Conservation (phyloP, 2,888 invertebrate genomes). For the Tuberolachnus salignus region DNA sequence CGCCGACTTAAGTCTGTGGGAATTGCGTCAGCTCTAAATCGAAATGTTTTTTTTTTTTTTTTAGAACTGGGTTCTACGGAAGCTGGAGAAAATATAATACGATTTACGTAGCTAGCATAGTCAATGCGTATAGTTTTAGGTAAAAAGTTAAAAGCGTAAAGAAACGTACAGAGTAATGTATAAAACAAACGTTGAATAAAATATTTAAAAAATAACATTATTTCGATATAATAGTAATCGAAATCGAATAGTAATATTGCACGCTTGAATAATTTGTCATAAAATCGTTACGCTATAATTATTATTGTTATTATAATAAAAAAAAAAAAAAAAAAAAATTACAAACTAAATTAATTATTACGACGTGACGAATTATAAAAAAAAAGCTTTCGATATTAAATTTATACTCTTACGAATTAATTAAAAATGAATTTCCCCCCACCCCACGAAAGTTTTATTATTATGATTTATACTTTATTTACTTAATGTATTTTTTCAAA, state of each 20-base stretch:
- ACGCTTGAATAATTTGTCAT: not conserved
- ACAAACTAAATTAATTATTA: constrained; percentile 15
- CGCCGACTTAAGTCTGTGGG: too few relatives aligned
- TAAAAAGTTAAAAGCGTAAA: too few relatives aligned
- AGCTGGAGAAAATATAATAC: too few relatives aligned
- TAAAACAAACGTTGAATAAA: too few relatives aligned
- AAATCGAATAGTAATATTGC: not conserved
- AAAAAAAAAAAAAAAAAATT: not conserved
- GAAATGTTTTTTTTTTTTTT: too few relatives aligned
- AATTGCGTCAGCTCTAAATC: too few relatives aligned
- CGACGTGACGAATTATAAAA: constrained; percentile 23
- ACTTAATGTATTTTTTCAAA: constrained; percentile 14
- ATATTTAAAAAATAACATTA: too few relatives aligned
- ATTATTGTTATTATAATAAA: constrained; percentile 1
- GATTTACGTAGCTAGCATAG: too few relatives aligned
- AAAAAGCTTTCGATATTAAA: constrained; percentile 32
- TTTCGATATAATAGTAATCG: too few relatives aligned
- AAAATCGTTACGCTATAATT: not conserved
- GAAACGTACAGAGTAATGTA: too few relatives aligned
- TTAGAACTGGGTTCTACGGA: too few relatives aligned
- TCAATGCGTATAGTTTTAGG: not conserved
- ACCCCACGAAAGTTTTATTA: constrained; percentile 8
- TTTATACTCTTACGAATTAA: constrained; percentile 3
- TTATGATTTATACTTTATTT: constrained; percentile 37
- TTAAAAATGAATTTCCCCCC: constrained; percentile 19